Base-by-base conservation (phyloP, 1,140 invertebrate genomes). In the Daktulosphaira vitifoliae region DNA sequence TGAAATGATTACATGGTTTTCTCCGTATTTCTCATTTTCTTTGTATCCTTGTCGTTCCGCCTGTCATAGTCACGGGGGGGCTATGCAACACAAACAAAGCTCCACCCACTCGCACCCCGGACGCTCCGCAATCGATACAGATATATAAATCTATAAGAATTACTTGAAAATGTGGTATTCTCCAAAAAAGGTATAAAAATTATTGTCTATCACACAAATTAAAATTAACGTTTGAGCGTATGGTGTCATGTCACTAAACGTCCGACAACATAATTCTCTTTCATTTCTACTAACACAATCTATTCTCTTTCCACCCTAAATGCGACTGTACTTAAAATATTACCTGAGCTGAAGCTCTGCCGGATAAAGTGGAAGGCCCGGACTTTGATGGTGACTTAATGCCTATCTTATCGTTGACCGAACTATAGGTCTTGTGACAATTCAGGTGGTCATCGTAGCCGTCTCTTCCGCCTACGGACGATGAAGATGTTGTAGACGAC, bases 331-430 rank as follows among this genome's bases (percentile, higher is more conserved):
- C n/a, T n/a, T n/a, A n/a, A n/a, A n/a, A n/a, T 8, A 11, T 20
- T 59, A 59, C 53, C 53, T 59, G 53, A 16, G 38, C 53, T 38
- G 53, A 44, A 18, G 53, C 39, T 37, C 39, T 42, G 38, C 53
- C 53, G 53, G 53, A 56, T 44, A 18, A 44, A 29, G 25, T 65
- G 23, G 59, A 39, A 20, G 22, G 38, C 50, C 42, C 29, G 25
- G 65, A 62, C 29, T 25, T 68, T 53, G 52, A 51, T 18, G 50
- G 54, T 26, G 66, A 68, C 22, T 59, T 67, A 48, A 68, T 65
- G 29, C 48, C 52, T 49, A 71, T 52, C 8, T 68, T 68, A 2
- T 69, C 70, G 54, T 71, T 70, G 33, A 62, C 70, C 18, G 68
- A 67, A 46, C 64, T 67, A n/a, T n/a, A n/a, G 25, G 66, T 68